A percentile compares a stretch with the other conserved stretches of the same genome.
Evolutionary conservation across 2,797 vertebrate genomes (phyloP).

Genomic region (Pseudochirops corinnae): DNA sequence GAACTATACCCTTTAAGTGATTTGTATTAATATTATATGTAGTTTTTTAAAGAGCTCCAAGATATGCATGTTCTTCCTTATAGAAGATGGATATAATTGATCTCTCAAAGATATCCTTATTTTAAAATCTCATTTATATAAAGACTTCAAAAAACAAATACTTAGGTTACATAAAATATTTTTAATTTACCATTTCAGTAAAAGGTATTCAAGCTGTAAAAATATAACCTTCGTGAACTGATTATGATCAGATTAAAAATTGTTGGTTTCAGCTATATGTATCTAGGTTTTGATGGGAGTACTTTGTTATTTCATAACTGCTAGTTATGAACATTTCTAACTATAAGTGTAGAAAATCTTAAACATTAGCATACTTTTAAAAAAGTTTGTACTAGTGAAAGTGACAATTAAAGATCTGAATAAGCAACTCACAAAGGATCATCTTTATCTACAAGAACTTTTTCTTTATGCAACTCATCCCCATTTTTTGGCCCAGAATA

Average conservation of each 20-base stretch:
- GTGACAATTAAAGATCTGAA: constrained; percentile 47
- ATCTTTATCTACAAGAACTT: constrained; percentile 57
- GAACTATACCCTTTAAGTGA: neutral
- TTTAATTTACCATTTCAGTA: neutral
- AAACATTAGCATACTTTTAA: constrained; percentile 14
- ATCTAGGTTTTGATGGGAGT: neutral
- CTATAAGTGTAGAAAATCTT: neutral
- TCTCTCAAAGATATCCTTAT: neutral
- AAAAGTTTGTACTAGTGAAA: constrained; percentile 66
- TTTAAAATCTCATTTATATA: neutral
- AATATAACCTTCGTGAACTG: too few species aligned
- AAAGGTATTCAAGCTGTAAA: neutral
- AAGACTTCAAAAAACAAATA: neutral
- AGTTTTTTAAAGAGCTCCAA: neutral
- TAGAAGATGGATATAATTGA: neutral
- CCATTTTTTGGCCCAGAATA: constrained; percentile 38
- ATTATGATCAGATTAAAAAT: constrained; percentile 45
- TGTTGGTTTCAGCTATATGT: neutral
- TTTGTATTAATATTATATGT: neutral
- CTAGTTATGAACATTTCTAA: constrained; percentile 41
- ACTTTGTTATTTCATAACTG: constrained; percentile 20
- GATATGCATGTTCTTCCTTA: neutral
- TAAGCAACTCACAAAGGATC: constrained; percentile 59
- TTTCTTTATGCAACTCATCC: constrained; percentile 7
- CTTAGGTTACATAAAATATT: neutral